Percentiles rank a stretch among this genome's conserved stretches.
phyloP scores from a whole-genome alignment of 37 sponge, comb jelly and placozoan species.

The Crambe crambe region DNA sequence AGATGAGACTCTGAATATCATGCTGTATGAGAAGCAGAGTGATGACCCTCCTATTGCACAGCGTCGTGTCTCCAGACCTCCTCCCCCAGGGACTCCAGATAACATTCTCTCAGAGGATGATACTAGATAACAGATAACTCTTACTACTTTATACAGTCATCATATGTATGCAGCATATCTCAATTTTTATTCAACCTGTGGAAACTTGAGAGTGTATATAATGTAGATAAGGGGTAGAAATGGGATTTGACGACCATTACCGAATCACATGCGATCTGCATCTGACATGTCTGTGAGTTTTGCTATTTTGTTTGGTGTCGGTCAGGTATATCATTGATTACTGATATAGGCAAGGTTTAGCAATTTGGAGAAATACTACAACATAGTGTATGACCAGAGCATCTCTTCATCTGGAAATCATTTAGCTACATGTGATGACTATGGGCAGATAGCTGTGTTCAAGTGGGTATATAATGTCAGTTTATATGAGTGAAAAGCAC shows the following conservation, averaged over 20 bases:
- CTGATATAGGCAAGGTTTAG: not conserved
- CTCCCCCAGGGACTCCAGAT: slow-evolving; percentile 69
- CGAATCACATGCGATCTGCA: not conserved
- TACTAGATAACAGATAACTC: slow-evolving; percentile 18
- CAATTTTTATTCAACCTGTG: too few relatives aligned
- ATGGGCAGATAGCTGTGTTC: slow-evolving; percentile 64
- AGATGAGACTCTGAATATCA: slow-evolving; percentile 94
- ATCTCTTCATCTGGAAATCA: slow-evolving; percentile 51
- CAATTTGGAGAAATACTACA: slow-evolving; percentile 59
- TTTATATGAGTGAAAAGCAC: not conserved
- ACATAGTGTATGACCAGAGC: slow-evolving; percentile 58
- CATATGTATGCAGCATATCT: not conserved
- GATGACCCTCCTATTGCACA: slow-evolving; percentile 40
- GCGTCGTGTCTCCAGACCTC: slow-evolving; percentile 1
- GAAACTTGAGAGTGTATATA: too few relatives aligned
- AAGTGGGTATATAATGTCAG: slow-evolving; percentile 30
- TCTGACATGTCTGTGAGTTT: not conserved
- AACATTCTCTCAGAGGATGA: slow-evolving; percentile 77
- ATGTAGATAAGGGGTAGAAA: too few relatives aligned
- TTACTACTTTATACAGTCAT: not conserved
- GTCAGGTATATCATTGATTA: too few relatives aligned
- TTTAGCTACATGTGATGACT: slow-evolving; percentile 62
- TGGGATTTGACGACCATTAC: not conserved
- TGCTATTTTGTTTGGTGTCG: not conserved
- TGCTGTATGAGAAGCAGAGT: slow-evolving; percentile 85